Conservation (phyloP, 2,888 invertebrate genomes). For the Diogma glabrata region DNA sequence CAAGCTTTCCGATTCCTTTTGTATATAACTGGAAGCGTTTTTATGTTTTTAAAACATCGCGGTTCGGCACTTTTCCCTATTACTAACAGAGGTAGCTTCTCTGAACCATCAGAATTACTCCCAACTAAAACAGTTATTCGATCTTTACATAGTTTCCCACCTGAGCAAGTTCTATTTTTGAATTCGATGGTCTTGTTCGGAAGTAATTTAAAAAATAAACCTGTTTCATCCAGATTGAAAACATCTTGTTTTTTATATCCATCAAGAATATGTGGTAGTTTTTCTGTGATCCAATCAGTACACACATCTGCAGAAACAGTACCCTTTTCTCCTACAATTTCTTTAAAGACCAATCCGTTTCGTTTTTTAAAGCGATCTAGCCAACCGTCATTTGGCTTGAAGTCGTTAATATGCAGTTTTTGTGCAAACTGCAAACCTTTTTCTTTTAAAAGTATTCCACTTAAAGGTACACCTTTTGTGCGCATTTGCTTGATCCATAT, state of each 20-base stretch:
- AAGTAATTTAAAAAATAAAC: conserved; percentile 22
- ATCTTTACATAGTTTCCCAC: neutral
- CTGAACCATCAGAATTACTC: neutral
- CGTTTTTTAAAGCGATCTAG: neutral
- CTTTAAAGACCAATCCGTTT: conserved; percentile 2
- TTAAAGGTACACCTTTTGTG: no score
- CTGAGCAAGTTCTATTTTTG: neutral
- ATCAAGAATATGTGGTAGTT: conserved; percentile 17
- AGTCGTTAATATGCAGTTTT: neutral
- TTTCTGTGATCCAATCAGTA: conserved; percentile 14
- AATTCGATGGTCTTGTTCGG: conserved; percentile 20
- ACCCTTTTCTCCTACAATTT: neutral
- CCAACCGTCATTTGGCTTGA: neutral
- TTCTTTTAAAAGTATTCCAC: neutral
- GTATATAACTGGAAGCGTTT: neutral
- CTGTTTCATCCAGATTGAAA: conserved; percentile 24
- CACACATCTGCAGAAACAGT: neutral
- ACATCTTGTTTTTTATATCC: conserved; percentile 22
- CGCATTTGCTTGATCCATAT: no score
- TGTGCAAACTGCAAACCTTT: conserved; percentile 1
- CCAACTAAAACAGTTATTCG: neutral
- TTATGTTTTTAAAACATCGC: neutral
- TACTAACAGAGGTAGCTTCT: neutral
- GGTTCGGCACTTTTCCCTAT: neutral
- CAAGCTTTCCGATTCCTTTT: neutral